Base-by-base conservation (phyloP, 2,797 vertebrate species). In the Allobates femoralis region DNA sequence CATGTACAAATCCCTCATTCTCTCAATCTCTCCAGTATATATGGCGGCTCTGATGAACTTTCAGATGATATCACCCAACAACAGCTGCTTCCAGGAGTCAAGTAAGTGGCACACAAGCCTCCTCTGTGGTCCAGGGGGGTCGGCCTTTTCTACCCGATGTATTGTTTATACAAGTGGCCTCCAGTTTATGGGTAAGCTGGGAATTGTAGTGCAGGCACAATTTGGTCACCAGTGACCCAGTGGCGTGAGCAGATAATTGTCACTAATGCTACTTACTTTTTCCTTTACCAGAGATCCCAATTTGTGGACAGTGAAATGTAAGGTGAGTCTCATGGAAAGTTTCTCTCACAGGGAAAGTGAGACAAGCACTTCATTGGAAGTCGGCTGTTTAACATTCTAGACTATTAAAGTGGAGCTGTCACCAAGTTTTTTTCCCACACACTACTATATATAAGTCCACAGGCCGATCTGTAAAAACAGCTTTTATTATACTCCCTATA, bases 1-100 rank as follows among this genome's bases (percentile, higher is more conserved):
- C 41, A 46, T 32, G 14, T 26, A 6, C 8, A 28, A 34, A 62
- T 55, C n/a, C 46, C 77, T 80, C 30, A 79, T 58, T 10, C 2
- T 10, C 5, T 7, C 0, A 50, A 5, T 56, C 66, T 21, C 83
- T 60, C 0, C 87, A 99, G 98, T 26, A 94, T 95, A 55, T 96
- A 96, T 0, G 96, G 97, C 0, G 97, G 96, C 0, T 97, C 97
- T 0, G 97, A 99, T 4, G 97, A 99, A 90, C 97, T 99, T 15
- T 99, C 98, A 0, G 98, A 99, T 21, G 98, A 99, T 93, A 99
- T 99, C 92, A 99, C 98, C 0, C 97, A 99, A 89, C 97, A 98
- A 90, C 97, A 98, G 92, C 92, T 99, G 32, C 97, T 99, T 81
- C 98, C 98, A 0, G 98, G 98, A 0, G 98, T 99, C 91, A 99